A percentile compares a stretch with the other conserved stretches of the same genome.
Evolutionary conservation across 2,797 vertebrate species (phyloP).

Genomic region (Parambassis ranga): DNA sequence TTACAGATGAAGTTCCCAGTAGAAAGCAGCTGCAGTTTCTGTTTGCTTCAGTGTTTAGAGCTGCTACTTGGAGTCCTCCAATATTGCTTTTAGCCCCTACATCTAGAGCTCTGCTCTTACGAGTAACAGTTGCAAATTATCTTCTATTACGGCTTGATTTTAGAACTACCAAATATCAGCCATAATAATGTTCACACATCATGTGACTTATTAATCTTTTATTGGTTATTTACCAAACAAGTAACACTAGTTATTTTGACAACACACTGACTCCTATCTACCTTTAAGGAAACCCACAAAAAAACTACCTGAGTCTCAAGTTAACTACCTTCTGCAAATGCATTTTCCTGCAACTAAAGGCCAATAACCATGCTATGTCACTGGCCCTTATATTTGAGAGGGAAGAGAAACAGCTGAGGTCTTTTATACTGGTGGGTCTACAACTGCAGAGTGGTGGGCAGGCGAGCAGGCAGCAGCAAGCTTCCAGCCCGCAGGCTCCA

Average conservation of each 20-base stretch:
- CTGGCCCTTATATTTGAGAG: conserved; percentile 21
- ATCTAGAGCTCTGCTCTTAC: background rate
- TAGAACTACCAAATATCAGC: too few relatives aligned
- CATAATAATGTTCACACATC: too few relatives aligned
- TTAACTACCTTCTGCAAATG: background rate
- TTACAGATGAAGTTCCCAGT: conserved; percentile 69
- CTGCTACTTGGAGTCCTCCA: background rate
- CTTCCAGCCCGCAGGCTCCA: conserved; percentile 81
- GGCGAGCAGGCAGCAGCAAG: conserved; percentile 78
- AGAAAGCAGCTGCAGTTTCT: conserved; percentile 54
- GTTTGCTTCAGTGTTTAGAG: conserved; percentile 8
- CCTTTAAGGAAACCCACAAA: background rate
- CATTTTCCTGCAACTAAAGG: background rate
- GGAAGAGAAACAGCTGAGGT: conserved; percentile 52
- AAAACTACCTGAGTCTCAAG: background rate
- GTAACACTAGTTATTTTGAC: background rate
- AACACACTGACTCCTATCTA: background rate
- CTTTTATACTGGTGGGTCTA: conserved; percentile 44
- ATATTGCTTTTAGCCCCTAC: background rate
- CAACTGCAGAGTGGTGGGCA: conserved; percentile 81
- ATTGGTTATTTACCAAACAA: background rate
- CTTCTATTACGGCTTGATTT: background rate
- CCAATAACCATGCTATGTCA: conserved; percentile 4
- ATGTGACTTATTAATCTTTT: too few relatives aligned
- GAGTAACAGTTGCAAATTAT: background rate